Percentiles rank a stretch among this genome's conserved stretches.
Conservation (phyloP, 2,113 vertebrate genomes). For the Thalassarche chlororhynchos region DNA sequence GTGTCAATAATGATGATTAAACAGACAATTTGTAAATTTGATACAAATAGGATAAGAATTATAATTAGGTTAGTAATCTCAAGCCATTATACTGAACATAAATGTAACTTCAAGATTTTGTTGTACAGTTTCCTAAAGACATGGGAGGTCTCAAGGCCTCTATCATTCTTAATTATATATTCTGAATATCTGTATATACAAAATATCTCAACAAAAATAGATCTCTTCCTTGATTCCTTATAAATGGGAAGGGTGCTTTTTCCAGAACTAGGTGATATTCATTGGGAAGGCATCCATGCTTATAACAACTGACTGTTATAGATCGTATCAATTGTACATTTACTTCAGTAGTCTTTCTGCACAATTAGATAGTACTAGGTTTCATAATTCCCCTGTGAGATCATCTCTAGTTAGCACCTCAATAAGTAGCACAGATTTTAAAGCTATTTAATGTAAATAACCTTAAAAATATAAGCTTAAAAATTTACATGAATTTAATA, state of each 20-base stretch:
- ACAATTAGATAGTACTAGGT: background rate
- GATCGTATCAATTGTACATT: background rate
- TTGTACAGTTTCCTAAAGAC: background rate
- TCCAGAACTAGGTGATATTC: background rate
- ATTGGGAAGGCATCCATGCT: background rate
- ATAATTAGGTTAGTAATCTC: background rate
- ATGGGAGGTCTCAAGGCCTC: background rate
- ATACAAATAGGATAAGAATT: background rate
- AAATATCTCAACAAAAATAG: background rate
- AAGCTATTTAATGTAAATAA: background rate
- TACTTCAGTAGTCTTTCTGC: background rate
- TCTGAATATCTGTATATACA: background rate
- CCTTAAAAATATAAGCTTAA: background rate
- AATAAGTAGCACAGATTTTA: background rate
- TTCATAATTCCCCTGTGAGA: background rate
- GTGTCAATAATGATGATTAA: background rate
- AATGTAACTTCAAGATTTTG: background rate
- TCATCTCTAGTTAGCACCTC: background rate
- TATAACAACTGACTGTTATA: background rate
- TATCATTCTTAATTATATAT: background rate
- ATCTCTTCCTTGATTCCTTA: background rate
- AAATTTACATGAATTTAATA: background rate
- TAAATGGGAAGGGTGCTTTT: background rate
- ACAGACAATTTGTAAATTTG: background rate
- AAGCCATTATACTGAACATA: background rate